These are phyloP conservation scores for Anabacerthia variegaticeps DNA, from an alignment of 2,797 vertebrate species.

Conservation along the genomic window DNA sequence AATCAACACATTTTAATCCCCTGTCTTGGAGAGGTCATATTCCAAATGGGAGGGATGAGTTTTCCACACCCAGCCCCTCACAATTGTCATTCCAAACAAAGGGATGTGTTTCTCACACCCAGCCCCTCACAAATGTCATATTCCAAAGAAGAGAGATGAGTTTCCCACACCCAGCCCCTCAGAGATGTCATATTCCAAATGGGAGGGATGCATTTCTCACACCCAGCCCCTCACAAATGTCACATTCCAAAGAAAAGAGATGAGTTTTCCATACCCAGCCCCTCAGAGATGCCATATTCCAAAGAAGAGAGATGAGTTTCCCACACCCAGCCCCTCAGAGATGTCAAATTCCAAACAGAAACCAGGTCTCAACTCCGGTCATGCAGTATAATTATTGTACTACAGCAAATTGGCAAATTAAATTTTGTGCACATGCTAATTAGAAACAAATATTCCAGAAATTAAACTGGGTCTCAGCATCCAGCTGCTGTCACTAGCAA, in stretches of 20 bases:
- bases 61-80: too few species aligned
- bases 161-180: too few species aligned
- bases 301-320: background rate
- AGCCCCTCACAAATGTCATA: background rate
- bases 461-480: background rate
- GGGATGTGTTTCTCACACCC: too few species aligned
- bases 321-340: background rate
- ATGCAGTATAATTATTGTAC: background rate
- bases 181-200: too few species aligned
- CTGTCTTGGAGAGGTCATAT: too few species aligned
- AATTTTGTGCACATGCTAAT: background rate
- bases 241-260: background rate
- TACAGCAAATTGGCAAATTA: background rate
- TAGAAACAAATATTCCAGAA: background rate
- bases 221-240: background rate
- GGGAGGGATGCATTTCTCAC: too few species aligned
- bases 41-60: too few species aligned
- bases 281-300: background rate
- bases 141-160: too few species aligned
- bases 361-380: background rate
- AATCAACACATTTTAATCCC: too few species aligned
- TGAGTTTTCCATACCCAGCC: background rate
- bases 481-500: background rate
- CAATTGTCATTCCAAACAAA: too few species aligned
- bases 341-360: rapidly evolving